Percentiles rank a stretch among this genome's conserved stretches.
Evolutionary conservation across 2,113 vertebrate species (phyloP).

Genomic region (Lasiurus cinereus): DNA sequence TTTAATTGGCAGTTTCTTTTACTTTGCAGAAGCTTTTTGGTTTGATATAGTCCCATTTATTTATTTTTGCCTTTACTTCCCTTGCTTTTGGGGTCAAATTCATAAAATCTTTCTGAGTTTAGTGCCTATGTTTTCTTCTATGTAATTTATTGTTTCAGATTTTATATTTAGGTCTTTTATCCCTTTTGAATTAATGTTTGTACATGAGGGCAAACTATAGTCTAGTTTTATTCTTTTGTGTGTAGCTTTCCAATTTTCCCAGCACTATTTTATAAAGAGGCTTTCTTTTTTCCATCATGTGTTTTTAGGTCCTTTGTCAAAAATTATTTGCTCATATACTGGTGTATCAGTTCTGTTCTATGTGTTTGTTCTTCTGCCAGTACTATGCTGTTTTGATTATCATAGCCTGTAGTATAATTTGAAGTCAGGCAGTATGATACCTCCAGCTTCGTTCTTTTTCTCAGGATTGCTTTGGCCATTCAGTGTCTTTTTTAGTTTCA

Average conservation of each 20-base stretch:
- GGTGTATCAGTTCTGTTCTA: not conserved
- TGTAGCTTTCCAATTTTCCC: not conserved
- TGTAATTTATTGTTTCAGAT: not conserved
- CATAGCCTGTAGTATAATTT: not conserved
- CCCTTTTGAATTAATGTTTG: not conserved
- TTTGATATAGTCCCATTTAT: not conserved
- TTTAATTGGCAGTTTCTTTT: not conserved
- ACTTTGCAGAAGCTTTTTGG: not conserved
- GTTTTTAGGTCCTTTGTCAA: not conserved
- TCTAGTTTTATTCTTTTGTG: not conserved
- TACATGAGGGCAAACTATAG: not conserved
- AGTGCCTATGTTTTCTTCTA: not conserved
- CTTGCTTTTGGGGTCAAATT: not conserved
- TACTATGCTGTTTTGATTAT: not conserved
- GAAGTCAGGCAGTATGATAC: not conserved
- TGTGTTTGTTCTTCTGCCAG: not conserved
- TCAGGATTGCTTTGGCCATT: not conserved
- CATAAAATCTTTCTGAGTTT: not conserved
- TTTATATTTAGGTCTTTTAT: not conserved
- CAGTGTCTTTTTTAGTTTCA: not conserved
- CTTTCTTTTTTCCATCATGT: not conserved
- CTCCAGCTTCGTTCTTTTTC: not conserved
- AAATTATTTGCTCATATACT: not conserved
- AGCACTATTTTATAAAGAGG: not conserved
- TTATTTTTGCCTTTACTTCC: not conserved